phyloP scores from a whole-genome alignment of 2,113 vertebrate genomes.

The Pyxicephalus adspersus region DNA sequence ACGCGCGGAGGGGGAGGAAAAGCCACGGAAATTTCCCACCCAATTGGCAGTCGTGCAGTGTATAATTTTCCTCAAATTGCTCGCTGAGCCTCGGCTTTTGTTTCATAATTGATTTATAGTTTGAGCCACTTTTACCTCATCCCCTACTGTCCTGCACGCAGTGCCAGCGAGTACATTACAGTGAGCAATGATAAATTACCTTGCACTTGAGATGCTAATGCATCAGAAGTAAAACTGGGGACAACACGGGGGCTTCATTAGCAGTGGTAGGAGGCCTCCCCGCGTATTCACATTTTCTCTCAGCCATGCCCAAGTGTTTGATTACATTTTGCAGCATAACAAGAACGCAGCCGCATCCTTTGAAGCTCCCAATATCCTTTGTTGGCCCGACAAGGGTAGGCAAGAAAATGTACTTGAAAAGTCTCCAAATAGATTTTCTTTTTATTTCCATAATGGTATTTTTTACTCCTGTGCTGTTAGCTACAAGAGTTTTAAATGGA shows the following conservation, averaged over 20 bases:
- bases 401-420: background rate
- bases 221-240: conserved; percentile 67
- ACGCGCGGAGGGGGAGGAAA: conserved; percentile 45
- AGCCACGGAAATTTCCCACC: conserved; percentile 72
- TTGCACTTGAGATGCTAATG: conserved; percentile 78
- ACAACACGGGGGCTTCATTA: conserved; percentile 62
- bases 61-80: conserved; percentile 80
- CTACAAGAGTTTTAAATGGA: background rate
- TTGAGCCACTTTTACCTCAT: conserved; percentile 76
- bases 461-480: background rate
- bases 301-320: conserved; percentile 33
- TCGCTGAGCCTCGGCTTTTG: conserved; percentile 79
- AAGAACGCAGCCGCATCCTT: conserved; percentile 13
- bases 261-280: conserved; percentile 53
- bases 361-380: conserved; percentile 5
- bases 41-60: conserved; percentile 76
- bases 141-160: conserved; percentile 70
- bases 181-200: conserved; percentile 81
- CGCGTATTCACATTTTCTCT: conserved; percentile 25
- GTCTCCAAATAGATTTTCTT: background rate
- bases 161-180: conserved; percentile 80
- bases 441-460: too few species aligned
- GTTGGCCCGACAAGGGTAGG: background rate
- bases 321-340: conserved; percentile 39
- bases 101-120: conserved; percentile 89